phyloP scores from a whole-genome alignment of 2,797 vertebrate genomes.

The Octomys mimax region DNA sequence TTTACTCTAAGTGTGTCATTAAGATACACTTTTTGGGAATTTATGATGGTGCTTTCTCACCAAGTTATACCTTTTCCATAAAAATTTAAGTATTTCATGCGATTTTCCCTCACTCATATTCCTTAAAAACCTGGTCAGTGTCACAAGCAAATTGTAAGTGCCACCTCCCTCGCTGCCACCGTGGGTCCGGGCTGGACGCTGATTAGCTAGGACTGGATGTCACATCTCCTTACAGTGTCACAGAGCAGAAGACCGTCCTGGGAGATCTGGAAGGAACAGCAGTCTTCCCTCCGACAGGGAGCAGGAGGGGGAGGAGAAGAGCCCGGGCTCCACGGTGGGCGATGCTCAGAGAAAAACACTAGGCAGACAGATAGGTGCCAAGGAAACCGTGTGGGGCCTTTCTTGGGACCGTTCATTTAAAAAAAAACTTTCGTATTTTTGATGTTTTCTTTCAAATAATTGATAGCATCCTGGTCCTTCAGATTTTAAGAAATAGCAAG shows the following conservation, averaged over 20 bases:
- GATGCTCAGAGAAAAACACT: conserved; percentile 33
- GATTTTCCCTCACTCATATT: conserved; percentile 85
- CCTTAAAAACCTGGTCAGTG: conserved; percentile 89
- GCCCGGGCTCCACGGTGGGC: conserved; percentile 22
- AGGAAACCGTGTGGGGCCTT: conserved; percentile 2
- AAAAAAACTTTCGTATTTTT: conserved; percentile 55
- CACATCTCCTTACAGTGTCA: conserved; percentile 94
- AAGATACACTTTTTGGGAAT: conserved; percentile 92
- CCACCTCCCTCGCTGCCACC: conserved; percentile 84
- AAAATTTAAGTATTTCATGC: conserved; percentile 91
- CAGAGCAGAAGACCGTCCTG: conserved; percentile 89
- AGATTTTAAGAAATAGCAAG: conserved; percentile 21
- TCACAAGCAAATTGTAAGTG: conserved; percentile 85
- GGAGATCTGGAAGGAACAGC: conserved; percentile 88
- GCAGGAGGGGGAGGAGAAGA: not conserved
- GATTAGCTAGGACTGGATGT: conserved; percentile 95
- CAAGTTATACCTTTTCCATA: conserved; percentile 91
- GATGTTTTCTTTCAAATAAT: conserved; percentile 60
- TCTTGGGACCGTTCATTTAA: conserved; percentile 39
- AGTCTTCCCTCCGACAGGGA: conserved; percentile 83
- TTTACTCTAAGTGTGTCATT: conserved; percentile 98
- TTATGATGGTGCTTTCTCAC: conserved; percentile 90
- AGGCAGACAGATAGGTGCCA: not conserved
- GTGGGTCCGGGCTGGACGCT: conserved; percentile 89
- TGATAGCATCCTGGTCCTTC: conserved; percentile 50